Conservation (phyloP, 2,797 vertebrate species). For the Paedocypris micromegethes region DNA sequence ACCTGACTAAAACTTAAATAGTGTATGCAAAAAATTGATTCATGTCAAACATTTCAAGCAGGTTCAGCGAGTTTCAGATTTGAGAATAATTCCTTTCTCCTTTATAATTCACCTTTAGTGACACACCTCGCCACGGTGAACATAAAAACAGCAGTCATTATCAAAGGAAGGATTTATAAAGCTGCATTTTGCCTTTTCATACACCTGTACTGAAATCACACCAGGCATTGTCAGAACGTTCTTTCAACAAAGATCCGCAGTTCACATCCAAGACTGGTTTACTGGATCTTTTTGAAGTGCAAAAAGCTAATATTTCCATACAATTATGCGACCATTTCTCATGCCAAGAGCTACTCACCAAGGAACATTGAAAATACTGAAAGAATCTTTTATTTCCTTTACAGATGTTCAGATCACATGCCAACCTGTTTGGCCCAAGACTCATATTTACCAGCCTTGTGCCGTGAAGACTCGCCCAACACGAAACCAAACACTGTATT, state of each 20-base stretch:
- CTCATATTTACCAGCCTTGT: slow-evolving; percentile 27
- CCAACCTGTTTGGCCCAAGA: slow-evolving; percentile 21
- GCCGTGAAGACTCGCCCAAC: slow-evolving; percentile 36
- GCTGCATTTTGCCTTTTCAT: too few species aligned
- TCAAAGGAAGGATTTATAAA: too few species aligned
- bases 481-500: slow-evolving; percentile 46
- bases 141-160: too few species aligned
- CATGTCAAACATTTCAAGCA: too few species aligned
- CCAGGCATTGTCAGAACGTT: too few species aligned
- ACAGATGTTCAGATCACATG: slow-evolving; percentile 35
- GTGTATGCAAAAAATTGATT: too few species aligned
- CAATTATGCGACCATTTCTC: slow-evolving; percentile 18
- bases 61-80: too few species aligned
- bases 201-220: too few species aligned
- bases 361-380: slow-evolving; percentile 32
- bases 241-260: slow-evolving; percentile 14
- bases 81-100: too few species aligned
- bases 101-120: too few species aligned
- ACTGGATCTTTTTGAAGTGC: slow-evolving; percentile 26
- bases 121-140: too few species aligned
- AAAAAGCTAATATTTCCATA: slow-evolving; percentile 15
- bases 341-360: slow-evolving; percentile 29
- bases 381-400: slow-evolving; percentile 38
- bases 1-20: too few species aligned
- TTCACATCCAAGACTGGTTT: slow-evolving; percentile 9